A percentile compares a stretch with the other conserved stretches of the same genome.
These are phyloP conservation scores for Gasterosteus aculeatus DNA, from an alignment of 2,113 vertebrate genomes.

Conservation along the genomic window DNA sequence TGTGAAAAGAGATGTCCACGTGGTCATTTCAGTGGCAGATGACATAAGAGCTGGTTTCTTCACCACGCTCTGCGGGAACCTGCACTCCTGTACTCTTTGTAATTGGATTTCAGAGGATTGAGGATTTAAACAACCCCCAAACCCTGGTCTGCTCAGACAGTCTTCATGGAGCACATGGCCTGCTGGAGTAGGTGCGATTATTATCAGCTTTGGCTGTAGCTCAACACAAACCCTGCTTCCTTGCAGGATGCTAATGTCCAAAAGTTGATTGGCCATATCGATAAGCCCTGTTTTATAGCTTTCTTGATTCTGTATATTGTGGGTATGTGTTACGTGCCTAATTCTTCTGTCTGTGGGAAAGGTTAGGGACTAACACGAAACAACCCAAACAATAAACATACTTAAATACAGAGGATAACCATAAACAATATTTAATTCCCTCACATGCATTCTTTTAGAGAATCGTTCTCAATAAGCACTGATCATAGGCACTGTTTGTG, in stretches of 20 bases:
- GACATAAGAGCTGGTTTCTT: conserved; percentile 35
- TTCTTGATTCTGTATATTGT: not conserved
- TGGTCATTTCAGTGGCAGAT: not conserved
- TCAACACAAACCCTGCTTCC: conserved; percentile 11
- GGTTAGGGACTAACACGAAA: no score
- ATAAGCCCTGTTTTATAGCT: not conserved
- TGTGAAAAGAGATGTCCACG: not conserved
- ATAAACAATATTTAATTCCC: no score
- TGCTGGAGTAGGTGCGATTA: not conserved
- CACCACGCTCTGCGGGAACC: conserved; percentile 4
- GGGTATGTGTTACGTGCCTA: not conserved
- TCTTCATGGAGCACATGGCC: not conserved
- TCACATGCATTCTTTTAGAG: no score
- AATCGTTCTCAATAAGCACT: not conserved
- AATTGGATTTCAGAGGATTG: conserved; percentile 72
- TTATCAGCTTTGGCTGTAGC: conserved; percentile 13
- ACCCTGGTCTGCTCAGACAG: not conserved
- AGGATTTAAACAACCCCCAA: conserved; percentile 33
- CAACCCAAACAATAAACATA: no score
- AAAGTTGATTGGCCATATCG: conserved; percentile 4
- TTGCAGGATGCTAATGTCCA: not conserved
- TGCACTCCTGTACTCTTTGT: conserved; percentile 47
- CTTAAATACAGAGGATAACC: no score
- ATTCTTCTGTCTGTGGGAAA: no score
- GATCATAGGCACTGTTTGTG: not conserved